phyloP scores from a whole-genome alignment of 2,797 vertebrate genomes.

The Chlorospingus semifuscus region DNA sequence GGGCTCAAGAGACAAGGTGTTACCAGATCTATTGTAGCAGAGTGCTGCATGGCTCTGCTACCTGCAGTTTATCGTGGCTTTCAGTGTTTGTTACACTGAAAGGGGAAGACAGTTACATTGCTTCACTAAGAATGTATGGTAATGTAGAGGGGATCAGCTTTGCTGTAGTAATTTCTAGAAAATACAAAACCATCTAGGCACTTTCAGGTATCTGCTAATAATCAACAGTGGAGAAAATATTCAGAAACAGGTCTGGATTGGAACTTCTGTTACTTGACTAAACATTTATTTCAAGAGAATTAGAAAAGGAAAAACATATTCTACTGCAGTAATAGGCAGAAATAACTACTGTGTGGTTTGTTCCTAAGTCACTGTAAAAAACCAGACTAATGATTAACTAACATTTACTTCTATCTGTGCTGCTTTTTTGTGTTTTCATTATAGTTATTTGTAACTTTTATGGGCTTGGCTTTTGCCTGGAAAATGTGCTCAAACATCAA shows the following conservation, averaged over 20 bases:
- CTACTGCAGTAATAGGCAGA: not conserved
- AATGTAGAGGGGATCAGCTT: not conserved
- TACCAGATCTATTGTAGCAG: not conserved
- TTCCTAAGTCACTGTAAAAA: not conserved
- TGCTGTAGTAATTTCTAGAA: not conserved
- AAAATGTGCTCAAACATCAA: not conserved
- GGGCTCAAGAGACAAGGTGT: not conserved
- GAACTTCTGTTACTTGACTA: not conserved
- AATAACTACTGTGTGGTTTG: not conserved
- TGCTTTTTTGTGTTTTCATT: conserved; percentile 13
- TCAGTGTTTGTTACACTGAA: not conserved
- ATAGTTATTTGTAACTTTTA: not conserved
- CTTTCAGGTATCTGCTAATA: not conserved
- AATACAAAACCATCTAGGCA: not conserved
- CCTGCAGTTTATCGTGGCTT: not conserved
- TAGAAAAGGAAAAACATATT: not conserved
- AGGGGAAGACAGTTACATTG: not conserved
- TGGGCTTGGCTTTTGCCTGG: not conserved
- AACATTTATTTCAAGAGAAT: not conserved
- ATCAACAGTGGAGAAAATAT: not conserved
- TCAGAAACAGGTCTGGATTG: not conserved
- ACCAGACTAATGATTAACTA: not conserved
- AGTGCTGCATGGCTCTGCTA: not conserved
- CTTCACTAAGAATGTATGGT: not conserved
- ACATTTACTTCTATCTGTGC: not conserved